Base-by-base conservation (phyloP, 2,888 invertebrate species). In the Acronicta leporina region DNA sequence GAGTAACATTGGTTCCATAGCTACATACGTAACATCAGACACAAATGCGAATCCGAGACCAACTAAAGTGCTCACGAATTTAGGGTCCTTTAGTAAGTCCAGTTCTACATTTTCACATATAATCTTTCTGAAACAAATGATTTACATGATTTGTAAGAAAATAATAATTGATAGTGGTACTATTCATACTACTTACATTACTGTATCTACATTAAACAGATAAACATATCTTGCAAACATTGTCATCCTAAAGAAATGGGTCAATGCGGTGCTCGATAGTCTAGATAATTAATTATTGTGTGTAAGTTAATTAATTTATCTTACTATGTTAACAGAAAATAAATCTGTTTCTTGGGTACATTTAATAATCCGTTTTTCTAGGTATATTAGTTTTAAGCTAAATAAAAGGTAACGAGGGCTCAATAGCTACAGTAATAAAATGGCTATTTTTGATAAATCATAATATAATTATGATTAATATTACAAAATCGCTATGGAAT, bases 1-100 rank as follows among this genome's bases (percentile, higher is more conserved):
- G 60, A 96, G 89, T 65, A 96, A 89, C 87, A 96, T 89, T 0
- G 96, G 96, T 71, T 96, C 93, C 81, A 96, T 92, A 0, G 95
- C 95, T 33, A 95, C 85, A 71, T 96, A 96, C 0, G 95, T 96
- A 15, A 95, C 95, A 77, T 96, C 96, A 2, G 96, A 95, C 0
- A 95, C 95, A 63, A 95, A 95, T 0, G 95, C 95, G 49, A 96
- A 95, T 3, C 96, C 95, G 7, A 96, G 87, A 1, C 96, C 96
- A 2, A 94, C 78, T 16, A 94, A 76, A 13, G 88, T 94, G 75
- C 87, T 92, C 35, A 90, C 87, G 59, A 88, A 94, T 63, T 83
- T 90, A 54, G 83, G 95, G 73, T 86, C 90, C 69, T 89, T 93
- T 43, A 94, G 61, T 14, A 94, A 79, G 62, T 93, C 93, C 38